A percentile compares a stretch with the other conserved stretches of the same genome.
Conservation (phyloP, 2,113 vertebrate genomes). For the Silurus glanis region DNA sequence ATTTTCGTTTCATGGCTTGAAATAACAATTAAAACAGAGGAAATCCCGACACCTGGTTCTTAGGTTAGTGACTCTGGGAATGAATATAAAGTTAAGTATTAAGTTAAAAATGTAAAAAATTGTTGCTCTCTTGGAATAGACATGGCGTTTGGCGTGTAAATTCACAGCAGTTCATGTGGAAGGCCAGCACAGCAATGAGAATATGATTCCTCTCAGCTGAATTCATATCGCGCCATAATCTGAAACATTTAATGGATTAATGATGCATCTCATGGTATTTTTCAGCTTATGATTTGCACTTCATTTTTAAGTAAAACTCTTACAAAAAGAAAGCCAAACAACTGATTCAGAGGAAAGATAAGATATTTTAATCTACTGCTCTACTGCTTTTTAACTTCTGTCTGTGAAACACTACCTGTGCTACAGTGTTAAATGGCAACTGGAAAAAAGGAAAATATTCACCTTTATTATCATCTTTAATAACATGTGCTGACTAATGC, state of each 20-base stretch:
- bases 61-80: conserved; percentile 38
- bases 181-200: conserved; percentile 2
- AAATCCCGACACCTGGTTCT: conserved; percentile 66
- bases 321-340: neutral
- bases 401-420: conserved; percentile 52
- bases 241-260: conserved; percentile 36
- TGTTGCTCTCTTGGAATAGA: conserved; percentile 11
- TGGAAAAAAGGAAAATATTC: conserved; percentile 41
- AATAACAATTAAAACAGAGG: conserved; percentile 64
- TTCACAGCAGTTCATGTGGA: conserved; percentile 26
- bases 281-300: conserved; percentile 25
- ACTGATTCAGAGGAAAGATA: neutral
- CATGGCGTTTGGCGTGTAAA: conserved; percentile 16
- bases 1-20: conserved; percentile 65
- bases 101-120: conserved; percentile 46
- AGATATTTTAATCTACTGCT: conserved; percentile 7
- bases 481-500: conserved; percentile 60
- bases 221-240: conserved; percentile 20
- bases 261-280: conserved; percentile 8
- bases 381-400: conserved; percentile 25
- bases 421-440: conserved; percentile 39
- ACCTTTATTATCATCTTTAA: conserved; percentile 58
- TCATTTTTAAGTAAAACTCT: neutral
- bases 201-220: conserved; percentile 25
- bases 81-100: conserved; percentile 29